phyloP scores from a whole-genome alignment of 2,113 vertebrate genomes.

The Mustela lutreola region DNA sequence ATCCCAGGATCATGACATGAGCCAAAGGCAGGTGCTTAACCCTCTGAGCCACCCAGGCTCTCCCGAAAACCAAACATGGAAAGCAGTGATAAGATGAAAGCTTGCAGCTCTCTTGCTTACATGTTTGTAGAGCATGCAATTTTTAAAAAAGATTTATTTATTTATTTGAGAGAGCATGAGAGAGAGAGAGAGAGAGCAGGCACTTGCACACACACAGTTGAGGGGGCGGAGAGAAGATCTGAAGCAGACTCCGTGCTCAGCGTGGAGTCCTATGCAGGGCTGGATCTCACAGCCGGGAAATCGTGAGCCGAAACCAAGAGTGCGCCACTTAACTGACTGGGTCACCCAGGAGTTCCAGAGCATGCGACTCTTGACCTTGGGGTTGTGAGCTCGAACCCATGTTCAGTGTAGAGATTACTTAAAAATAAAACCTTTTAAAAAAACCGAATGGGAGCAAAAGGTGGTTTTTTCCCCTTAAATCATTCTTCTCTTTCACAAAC shows the following conservation, averaged over 20 bases:
- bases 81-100: not conserved
- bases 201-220: not conserved
- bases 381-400: not conserved
- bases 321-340: not conserved
- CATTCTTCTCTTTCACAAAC: not conserved
- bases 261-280: too few species aligned
- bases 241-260: not conserved
- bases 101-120: too few species aligned
- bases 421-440: not conserved
- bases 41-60: too few species aligned
- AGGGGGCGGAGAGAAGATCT: not conserved
- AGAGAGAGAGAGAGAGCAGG: not conserved
- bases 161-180: not conserved
- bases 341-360: not conserved
- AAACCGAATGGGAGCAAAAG: not conserved
- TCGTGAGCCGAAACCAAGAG: not conserved
- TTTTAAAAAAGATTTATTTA: not conserved
- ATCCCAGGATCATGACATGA: too few species aligned
- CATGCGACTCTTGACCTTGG: not conserved
- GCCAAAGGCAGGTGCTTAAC: too few species aligned
- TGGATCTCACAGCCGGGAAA: not conserved
- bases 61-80: not conserved
- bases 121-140: not conserved
- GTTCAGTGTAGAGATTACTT: not conserved
- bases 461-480: conserved; percentile 31